A percentile compares a stretch with the other conserved stretches of the same genome.
Evolutionary conservation across 2,888 invertebrate genomes (phyloP).

Genomic region (Thelaira solivaga): DNA sequence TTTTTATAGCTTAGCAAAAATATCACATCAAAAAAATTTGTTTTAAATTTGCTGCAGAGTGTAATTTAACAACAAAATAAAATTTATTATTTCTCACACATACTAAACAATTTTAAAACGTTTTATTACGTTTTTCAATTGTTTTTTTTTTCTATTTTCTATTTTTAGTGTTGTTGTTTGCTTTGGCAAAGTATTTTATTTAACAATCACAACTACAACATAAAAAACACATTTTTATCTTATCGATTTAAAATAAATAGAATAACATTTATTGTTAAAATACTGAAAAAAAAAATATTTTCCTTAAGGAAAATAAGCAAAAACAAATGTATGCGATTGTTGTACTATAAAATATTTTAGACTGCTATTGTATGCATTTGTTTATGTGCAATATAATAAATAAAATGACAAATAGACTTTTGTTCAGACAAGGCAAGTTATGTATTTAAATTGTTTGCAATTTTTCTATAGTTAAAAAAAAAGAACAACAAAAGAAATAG

Average conservation of each 20-base stretch:
- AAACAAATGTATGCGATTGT: not conserved
- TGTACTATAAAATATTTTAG: not conserved
- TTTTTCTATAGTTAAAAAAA: no score
- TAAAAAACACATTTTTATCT: slow-evolving; percentile 12
- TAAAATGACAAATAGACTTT: no score
- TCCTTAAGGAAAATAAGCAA: not conserved
- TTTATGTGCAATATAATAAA: no score
- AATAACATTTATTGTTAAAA: slow-evolving; percentile 25
- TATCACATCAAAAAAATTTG: not conserved
- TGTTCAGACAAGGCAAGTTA: no score
- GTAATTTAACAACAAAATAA: no score
- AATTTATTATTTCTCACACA: not conserved
- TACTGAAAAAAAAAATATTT: not conserved
- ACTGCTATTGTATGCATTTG: slow-evolving; percentile 22
- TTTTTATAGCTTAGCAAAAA: not conserved
- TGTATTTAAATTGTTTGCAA: no score
- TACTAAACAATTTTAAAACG: slow-evolving; percentile 9
- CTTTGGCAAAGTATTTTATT: not conserved
- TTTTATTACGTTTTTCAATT: not conserved
- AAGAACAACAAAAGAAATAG: no score
- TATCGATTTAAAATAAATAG: slow-evolving; percentile 17
- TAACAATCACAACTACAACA: slow-evolving; percentile 5
- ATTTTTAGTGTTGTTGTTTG: not conserved
- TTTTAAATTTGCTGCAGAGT: no score
- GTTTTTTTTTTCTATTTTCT: not conserved